Conservation (phyloP, 1,140 invertebrate species). For the Cydia strobilella region DNA sequence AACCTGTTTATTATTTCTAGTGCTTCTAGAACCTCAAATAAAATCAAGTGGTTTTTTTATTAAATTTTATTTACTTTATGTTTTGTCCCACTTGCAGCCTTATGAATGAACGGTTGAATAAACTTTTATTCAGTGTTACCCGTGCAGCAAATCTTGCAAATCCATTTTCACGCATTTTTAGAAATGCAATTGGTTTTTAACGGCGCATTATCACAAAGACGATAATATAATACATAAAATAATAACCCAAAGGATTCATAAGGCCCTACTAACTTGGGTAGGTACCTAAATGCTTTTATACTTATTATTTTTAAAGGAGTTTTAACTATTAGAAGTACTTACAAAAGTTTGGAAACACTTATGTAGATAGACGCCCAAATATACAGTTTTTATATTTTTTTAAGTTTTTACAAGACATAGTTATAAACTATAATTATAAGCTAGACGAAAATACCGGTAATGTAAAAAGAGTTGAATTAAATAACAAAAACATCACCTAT, state of each 20-base stretch:
- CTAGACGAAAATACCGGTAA: neutral
- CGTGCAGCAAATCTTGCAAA: constrained; percentile 7
- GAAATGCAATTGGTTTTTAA: neutral
- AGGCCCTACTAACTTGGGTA: no score
- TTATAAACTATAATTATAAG: no score
- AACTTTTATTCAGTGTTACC: neutral
- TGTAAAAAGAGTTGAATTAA: neutral
- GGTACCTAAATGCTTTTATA: no score
- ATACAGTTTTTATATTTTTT: no score
- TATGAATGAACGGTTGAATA: neutral
- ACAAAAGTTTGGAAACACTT: no score
- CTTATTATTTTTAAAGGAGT: no score
- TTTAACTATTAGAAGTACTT: no score
- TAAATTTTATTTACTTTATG: neutral
- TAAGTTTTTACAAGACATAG: no score
- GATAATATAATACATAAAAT: neutral
- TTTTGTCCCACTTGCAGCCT: neutral
- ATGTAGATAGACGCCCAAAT: no score
- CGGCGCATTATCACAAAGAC: neutral
- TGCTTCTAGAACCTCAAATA: no score
- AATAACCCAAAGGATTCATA: neutral
- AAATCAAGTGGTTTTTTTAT: no score
- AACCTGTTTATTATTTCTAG: no score
- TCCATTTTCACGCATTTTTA: constrained; percentile 17
- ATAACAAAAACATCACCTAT: neutral